Percentiles rank a stretch among this genome's conserved stretches.
Evolutionary conservation across 2,888 invertebrate genomes (phyloP).

Genomic region (Chrysina gloriosa): DNA sequence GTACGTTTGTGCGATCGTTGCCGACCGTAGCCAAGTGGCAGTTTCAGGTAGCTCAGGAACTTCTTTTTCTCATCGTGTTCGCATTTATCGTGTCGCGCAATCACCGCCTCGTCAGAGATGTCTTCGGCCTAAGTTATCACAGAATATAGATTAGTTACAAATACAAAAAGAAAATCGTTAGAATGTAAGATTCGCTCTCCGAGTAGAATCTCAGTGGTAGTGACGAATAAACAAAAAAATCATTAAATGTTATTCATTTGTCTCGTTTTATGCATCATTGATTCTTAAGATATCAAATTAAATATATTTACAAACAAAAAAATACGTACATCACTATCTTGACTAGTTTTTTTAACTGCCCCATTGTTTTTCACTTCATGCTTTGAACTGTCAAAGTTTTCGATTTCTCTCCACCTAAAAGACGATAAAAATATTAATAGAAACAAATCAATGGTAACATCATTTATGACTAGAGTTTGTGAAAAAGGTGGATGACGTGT

Average conservation of each 20-base stretch:
- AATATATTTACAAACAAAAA: background rate
- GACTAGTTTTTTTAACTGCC: slow-evolving; percentile 67
- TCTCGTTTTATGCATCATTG: slow-evolving; percentile 38
- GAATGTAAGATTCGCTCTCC: background rate
- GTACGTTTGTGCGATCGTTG: slow-evolving; percentile 73
- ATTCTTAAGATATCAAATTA: slow-evolving; percentile 42
- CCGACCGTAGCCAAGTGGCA: slow-evolving; percentile 63
- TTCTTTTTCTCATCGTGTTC: slow-evolving; percentile 86
- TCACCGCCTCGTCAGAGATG: slow-evolving; percentile 79
- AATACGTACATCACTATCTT: slow-evolving; percentile 67
- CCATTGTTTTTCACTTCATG: slow-evolving; percentile 66
- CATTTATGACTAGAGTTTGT: no score
- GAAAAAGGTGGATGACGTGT: no score
- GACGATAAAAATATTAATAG: slow-evolving; percentile 22
- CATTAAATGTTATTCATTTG: background rate
- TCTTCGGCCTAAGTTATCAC: slow-evolving; percentile 80
- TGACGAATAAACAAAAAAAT: slow-evolving; percentile 46
- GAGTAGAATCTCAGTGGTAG: slow-evolving; percentile 47
- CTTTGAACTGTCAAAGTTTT: slow-evolving; percentile 67
- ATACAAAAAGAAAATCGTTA: background rate
- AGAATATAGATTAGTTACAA: slow-evolving; percentile 1
- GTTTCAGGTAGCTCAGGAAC: slow-evolving; percentile 71
- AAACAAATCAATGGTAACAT: no score
- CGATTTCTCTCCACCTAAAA: slow-evolving; percentile 79
- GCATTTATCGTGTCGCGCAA: slow-evolving; percentile 79